Evolutionary conservation across 2,888 invertebrate species (phyloP).

Genomic region (Pherbina coryleti): DNA sequence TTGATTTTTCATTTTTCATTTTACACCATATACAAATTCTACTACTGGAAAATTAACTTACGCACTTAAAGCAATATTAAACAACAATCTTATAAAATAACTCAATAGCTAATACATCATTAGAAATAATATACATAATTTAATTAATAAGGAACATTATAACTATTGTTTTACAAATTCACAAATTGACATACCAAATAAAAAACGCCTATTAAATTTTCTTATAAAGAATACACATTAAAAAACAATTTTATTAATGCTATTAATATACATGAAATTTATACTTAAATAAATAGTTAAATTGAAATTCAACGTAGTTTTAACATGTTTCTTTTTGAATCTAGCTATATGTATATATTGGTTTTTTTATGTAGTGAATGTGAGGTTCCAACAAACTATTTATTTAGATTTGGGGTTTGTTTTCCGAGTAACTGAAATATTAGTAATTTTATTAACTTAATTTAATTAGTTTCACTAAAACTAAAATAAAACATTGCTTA

Average conservation of each 20-base stretch:
- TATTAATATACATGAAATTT: neutral
- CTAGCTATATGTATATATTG: neutral
- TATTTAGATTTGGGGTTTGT: neutral
- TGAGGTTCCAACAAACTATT: neutral
- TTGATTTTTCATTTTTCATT: conserved; percentile 19
- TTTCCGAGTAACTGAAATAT: too few relatives aligned
- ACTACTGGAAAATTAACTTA: conserved; percentile 2
- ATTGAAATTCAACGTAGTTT: conserved; percentile 23
- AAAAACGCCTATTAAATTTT: neutral
- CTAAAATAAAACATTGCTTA: too few relatives aligned
- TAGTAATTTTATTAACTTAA: too few relatives aligned
- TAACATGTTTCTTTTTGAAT: neutral
- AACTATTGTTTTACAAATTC: conserved; percentile 3
- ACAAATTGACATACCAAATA: conserved; percentile 3
- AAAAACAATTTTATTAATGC: conserved; percentile 3
- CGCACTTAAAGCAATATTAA: conserved; percentile 18
- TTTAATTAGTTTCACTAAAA: too few relatives aligned
- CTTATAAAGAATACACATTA: conserved; percentile 3
- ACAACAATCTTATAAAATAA: conserved; percentile 27
- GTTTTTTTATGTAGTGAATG: neutral
- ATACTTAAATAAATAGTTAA: conserved; percentile 19
- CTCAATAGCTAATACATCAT: conserved; percentile 14
- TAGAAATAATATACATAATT: conserved; percentile 7
- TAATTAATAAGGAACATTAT: conserved; percentile 29
- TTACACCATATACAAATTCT: conserved; percentile 28